Evolutionary conservation across 2,113 vertebrate species (phyloP).

Genomic region (Alethe castanea): DNA sequence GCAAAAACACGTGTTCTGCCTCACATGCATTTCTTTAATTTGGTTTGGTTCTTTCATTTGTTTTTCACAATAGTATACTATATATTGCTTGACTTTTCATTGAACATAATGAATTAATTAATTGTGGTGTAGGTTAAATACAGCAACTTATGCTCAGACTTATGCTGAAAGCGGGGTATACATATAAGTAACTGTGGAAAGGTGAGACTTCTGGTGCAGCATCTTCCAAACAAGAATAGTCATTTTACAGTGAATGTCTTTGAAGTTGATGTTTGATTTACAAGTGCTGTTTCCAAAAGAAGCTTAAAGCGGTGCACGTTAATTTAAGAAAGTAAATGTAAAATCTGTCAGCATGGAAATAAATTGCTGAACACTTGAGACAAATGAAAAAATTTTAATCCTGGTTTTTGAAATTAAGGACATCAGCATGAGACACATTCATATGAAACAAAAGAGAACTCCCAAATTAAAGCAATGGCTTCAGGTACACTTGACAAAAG

Average conservation of each 20-base stretch:
- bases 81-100: not conserved
- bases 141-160: not conserved
- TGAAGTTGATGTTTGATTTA: slow-evolving; percentile 13
- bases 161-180: not conserved
- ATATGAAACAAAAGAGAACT: not conserved
- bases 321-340: slow-evolving; percentile 23
- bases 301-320: not conserved
- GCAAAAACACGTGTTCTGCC: not conserved
- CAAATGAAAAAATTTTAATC: not conserved
- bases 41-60: not conserved
- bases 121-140: not conserved
- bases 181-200: not conserved
- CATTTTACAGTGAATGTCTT: not conserved
- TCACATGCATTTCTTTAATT: not conserved
- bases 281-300: not conserved
- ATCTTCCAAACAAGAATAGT: not conserved
- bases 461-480: not conserved
- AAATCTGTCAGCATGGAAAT: not conserved
- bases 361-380: slow-evolving; percentile 7
- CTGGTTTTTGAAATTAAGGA: not conserved
- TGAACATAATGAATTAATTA: not conserved
- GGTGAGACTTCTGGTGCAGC: not conserved
- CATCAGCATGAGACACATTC: not conserved
- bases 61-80: not conserved
- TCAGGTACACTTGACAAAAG: not conserved